Evolutionary conservation across 64 coral and sea anemone species (phyloP).

Genomic region (Pocillopora verrucosa): DNA sequence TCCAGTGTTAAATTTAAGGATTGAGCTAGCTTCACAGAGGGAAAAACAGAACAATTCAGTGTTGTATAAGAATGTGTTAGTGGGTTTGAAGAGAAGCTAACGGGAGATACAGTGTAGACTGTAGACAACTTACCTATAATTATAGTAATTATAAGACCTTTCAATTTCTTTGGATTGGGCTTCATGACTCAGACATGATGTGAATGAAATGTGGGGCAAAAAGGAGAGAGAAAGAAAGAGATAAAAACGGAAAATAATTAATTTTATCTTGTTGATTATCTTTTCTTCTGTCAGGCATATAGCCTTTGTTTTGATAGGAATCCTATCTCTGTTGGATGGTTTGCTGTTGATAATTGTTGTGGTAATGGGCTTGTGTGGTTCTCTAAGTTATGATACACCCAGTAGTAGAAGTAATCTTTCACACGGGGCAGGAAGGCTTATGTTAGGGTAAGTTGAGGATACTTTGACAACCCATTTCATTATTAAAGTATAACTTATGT

Average conservation of each 20-base stretch:
- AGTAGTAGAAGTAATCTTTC: constrained; percentile 40
- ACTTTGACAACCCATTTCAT: not conserved
- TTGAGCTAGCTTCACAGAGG: too few species aligned
- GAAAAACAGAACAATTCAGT: too few species aligned
- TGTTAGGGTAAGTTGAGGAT: constrained; percentile 39
- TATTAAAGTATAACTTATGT: not conserved
- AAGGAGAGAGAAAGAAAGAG: not conserved
- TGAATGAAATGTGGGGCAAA: too few species aligned
- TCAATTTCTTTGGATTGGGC: too few species aligned
- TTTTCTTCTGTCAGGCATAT: constrained; percentile 15
- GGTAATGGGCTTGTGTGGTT: constrained; percentile 41
- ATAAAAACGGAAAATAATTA: not conserved
- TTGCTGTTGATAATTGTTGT: constrained; percentile 23
- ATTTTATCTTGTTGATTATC: not conserved
- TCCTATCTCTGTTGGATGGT: constrained; percentile 15
- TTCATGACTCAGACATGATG: too few species aligned
- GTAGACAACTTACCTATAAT: too few species aligned
- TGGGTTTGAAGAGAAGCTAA: too few species aligned
- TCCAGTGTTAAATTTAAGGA: too few species aligned
- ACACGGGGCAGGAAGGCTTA: constrained; percentile 41
- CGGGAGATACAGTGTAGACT: too few species aligned
- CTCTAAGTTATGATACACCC: constrained; percentile 47
- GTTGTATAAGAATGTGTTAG: too few species aligned
- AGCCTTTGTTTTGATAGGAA: constrained; percentile 15
- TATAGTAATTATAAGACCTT: too few species aligned